Conservation (phyloP, 37 sponge, comb jelly and placozoan species). For the Dysidea cf. avara region DNA sequence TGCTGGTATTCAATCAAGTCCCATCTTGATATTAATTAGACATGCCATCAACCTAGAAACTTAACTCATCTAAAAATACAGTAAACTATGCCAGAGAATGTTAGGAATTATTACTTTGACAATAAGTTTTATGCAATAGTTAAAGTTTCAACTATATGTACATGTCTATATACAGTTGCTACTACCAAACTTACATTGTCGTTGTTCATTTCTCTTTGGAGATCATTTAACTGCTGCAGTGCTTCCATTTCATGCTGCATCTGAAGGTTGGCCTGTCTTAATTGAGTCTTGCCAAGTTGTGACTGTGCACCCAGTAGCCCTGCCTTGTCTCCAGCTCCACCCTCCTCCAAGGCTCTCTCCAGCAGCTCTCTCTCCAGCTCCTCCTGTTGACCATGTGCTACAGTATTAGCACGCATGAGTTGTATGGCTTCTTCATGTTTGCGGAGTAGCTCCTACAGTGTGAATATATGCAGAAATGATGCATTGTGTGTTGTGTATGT, state of each 20-base stretch:
- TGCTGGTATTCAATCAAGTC: too few species aligned
- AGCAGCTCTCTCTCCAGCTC: slow-evolving; percentile 7
- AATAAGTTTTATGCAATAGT: too few species aligned
- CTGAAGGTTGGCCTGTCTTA: neutral
- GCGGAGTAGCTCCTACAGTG: slow-evolving; percentile 8
- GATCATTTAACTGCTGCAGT: neutral
- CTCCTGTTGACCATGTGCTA: neutral
- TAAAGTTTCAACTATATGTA: too few species aligned
- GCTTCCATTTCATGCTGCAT: slow-evolving; percentile 7
- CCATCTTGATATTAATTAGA: too few species aligned
- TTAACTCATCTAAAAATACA: too few species aligned
- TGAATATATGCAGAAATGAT: too few species aligned
- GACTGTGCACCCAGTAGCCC: slow-evolving; percentile 1
- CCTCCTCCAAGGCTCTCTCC: neutral
- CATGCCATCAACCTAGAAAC: too few species aligned
- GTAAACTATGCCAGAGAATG: too few species aligned
- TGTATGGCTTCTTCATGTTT: slow-evolving; percentile 21
- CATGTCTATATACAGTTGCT: too few species aligned
- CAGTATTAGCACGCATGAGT: neutral
- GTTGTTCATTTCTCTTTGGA: slow-evolving; percentile 4
- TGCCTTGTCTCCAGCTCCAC: neutral
- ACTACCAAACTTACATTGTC: neutral
- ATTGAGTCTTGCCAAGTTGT: neutral
- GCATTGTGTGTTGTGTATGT: too few species aligned
- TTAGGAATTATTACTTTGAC: too few species aligned